Evolutionary conservation across 2,797 vertebrate genomes (phyloP).

Genomic region (Poeciliopsis turneri): DNA sequence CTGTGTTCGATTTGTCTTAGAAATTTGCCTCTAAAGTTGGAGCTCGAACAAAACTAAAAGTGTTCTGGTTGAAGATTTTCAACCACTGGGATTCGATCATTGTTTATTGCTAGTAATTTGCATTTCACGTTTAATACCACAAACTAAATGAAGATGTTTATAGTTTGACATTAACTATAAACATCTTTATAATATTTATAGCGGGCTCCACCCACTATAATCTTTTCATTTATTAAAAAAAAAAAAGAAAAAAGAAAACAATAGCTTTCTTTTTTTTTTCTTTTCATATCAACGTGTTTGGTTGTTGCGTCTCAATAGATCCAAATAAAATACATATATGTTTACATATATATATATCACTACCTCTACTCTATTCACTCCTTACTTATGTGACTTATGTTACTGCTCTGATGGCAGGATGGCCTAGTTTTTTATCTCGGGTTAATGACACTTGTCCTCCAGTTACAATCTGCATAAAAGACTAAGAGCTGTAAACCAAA

Average conservation of each 20-base stretch:
- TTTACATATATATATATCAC: too few relatives aligned
- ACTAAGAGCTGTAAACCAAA: background rate
- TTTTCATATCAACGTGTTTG: background rate
- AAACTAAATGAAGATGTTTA: background rate
- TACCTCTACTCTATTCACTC: background rate
- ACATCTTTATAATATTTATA: too few relatives aligned
- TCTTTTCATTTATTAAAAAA: background rate
- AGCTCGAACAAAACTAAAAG: background rate
- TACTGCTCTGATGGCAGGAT: background rate
- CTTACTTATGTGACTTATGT: background rate
- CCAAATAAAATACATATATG: too few relatives aligned
- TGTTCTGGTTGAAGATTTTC: too few relatives aligned
- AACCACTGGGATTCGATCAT: background rate
- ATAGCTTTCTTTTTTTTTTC: background rate
- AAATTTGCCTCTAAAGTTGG: background rate
- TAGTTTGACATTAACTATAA: background rate
- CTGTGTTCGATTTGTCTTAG: background rate
- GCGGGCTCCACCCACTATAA: background rate
- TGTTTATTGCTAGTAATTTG: background rate
- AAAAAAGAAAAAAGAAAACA: background rate
- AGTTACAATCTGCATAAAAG: background rate
- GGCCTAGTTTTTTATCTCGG: constrained; percentile 1
- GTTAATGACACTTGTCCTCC: background rate
- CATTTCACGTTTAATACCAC: background rate
- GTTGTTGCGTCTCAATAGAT: background rate